Conservation (phyloP, 2,888 invertebrate genomes). For the Lithophane semibrunnea region DNA sequence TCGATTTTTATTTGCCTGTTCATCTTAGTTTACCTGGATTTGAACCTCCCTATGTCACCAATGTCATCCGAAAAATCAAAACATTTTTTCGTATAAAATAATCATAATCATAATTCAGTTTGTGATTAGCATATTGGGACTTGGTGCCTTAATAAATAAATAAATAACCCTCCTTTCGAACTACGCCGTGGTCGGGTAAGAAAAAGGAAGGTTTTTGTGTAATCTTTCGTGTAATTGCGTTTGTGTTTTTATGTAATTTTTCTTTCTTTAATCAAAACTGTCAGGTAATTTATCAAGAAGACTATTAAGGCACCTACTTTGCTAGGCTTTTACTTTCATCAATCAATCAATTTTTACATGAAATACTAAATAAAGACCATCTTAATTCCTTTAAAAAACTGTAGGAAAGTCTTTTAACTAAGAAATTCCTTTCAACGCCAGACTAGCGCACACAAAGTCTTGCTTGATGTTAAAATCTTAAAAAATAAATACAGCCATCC, state of each 20-base stretch:
- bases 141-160: too few relatives aligned
- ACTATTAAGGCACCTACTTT: not conserved
- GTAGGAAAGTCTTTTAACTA: constrained; percentile 14
- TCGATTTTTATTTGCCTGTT: not conserved
- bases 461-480: constrained; percentile 4
- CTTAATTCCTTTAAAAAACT: not conserved
- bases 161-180: too few relatives aligned
- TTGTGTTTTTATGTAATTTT: too few relatives aligned
- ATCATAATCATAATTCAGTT: too few relatives aligned
- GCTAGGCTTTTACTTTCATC: constrained; percentile 16
- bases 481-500: constrained; percentile 16
- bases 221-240: too few relatives aligned
- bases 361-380: constrained; percentile 3
- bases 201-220: not conserved
- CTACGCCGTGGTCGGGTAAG: not conserved
- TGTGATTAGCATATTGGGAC: too few relatives aligned
- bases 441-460: constrained; percentile 18
- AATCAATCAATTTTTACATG: constrained; percentile 16
- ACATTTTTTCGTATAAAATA: too few relatives aligned
- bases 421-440: constrained; percentile 17
- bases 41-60: not conserved
- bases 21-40: not conserved
- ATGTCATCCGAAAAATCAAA: not conserved
- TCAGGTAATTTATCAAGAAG: constrained; percentile 13
- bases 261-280: too few relatives aligned